Conservation (phyloP, 2,888 invertebrate species). For the Trachelus iudaicus region DNA sequence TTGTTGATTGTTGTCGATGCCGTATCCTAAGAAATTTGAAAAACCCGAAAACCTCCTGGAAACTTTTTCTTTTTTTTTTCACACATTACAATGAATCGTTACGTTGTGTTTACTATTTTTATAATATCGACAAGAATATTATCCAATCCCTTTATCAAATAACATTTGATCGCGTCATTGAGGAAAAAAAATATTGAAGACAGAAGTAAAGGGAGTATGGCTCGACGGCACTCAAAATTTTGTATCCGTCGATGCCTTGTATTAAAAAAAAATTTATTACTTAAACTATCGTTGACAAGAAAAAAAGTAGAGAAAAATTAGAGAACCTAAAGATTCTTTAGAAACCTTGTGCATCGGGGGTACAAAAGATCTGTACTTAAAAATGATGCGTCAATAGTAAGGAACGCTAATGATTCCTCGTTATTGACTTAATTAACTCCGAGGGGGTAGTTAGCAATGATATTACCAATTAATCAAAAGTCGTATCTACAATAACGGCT, state of each 20-base stretch:
- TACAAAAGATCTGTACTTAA: neutral
- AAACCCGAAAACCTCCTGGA: neutral
- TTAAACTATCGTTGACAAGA: neutral
- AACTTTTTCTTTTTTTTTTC: neutral
- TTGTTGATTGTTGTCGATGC: conserved; percentile 39
- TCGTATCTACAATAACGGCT: conserved; percentile 35
- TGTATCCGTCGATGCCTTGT: neutral
- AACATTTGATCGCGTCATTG: neutral
- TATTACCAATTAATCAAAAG: conserved; percentile 39
- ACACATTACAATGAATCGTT: neutral
- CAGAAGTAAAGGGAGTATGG: neutral
- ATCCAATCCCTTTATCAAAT: neutral
- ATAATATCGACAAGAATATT: neutral
- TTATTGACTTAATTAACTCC: conserved; percentile 23
- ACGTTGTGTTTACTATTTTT: neutral
- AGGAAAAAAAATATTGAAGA: neutral
- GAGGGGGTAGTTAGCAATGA: conserved; percentile 50
- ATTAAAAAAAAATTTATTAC: neutral
- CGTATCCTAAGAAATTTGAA: conserved; percentile 15
- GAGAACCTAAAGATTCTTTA: neutral
- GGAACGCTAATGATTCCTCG: conserved; percentile 24
- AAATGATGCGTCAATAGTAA: conserved; percentile 21
- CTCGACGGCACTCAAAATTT: neutral
- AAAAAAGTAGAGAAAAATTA: neutral
- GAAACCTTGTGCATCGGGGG: neutral